Evolutionary conservation across 2,113 vertebrate species (phyloP).

Genomic region (Erpornis zantholeuca): DNA sequence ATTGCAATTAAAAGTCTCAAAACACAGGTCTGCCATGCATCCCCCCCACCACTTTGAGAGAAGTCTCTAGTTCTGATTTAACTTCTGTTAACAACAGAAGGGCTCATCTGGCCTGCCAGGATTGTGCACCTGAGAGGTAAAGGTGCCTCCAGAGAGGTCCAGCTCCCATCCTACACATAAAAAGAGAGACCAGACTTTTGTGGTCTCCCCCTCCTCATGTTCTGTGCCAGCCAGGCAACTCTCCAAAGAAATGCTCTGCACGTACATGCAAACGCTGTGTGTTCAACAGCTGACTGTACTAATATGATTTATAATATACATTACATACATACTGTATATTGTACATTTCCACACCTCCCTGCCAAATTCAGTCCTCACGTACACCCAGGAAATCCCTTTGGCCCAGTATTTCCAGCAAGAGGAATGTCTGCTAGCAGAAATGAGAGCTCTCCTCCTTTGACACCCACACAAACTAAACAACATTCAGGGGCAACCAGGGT

Average conservation of each 20-base stretch:
- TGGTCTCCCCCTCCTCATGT: not conserved
- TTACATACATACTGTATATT: conserved; percentile 49
- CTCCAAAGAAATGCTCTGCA: conserved; percentile 51
- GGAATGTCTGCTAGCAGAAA: conserved; percentile 16
- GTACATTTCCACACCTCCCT: conserved; percentile 50
- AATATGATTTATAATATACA: conserved; percentile 61
- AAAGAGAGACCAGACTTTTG: not conserved
- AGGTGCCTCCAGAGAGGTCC: not conserved
- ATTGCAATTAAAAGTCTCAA: not conserved
- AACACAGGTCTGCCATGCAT: not conserved
- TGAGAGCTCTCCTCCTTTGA: not conserved
- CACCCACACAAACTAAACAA: not conserved
- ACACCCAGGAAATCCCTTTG: conserved; percentile 56
- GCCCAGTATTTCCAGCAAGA: conserved; percentile 11
- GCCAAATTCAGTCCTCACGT: conserved; percentile 44
- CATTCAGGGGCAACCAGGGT: not conserved
- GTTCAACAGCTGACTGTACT: conserved; percentile 54
- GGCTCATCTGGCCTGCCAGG: not conserved
- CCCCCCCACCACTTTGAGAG: not conserved
- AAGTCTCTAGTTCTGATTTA: not conserved
- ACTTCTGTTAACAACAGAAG: not conserved
- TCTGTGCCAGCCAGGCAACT: conserved; percentile 41
- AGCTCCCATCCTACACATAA: not conserved
- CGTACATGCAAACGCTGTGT: not conserved
- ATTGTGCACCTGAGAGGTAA: not conserved